Conservation (phyloP, 2,113 vertebrate species). For the Oryzias woworae region DNA sequence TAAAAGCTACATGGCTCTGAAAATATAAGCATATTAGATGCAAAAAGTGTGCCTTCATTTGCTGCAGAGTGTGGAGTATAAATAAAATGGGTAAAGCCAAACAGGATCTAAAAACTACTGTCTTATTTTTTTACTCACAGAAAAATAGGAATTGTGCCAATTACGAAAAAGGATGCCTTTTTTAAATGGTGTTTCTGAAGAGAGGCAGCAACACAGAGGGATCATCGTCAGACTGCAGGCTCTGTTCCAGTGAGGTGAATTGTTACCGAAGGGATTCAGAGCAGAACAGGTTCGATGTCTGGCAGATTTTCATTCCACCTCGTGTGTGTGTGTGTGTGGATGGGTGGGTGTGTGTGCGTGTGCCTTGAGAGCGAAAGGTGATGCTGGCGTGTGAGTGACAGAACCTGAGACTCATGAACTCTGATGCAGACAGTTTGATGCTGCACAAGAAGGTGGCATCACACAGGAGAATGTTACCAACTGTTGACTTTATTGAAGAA, state of each 20-base stretch:
- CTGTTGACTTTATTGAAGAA: neutral
- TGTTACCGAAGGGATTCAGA: conserved; percentile 24
- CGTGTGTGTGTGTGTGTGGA: neutral
- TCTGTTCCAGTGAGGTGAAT: conserved; percentile 40
- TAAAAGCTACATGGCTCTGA: conserved; percentile 7
- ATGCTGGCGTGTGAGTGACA: conserved; percentile 42
- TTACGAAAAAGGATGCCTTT: neutral
- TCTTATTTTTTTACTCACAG: neutral
- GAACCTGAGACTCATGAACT: conserved; percentile 45
- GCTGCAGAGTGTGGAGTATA: neutral
- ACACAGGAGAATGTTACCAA: neutral
- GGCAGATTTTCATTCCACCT: conserved; percentile 31
- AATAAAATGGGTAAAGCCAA: conserved; percentile 13
- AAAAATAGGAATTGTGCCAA: neutral
- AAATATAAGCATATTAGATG: conserved; percentile 26
- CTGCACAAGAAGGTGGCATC: conserved; percentile 1
- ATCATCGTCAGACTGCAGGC: conserved; percentile 1
- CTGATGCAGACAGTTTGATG: conserved; percentile 25
- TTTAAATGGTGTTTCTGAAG: neutral
- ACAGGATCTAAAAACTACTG: neutral
- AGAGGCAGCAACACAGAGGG: conserved; percentile 9
- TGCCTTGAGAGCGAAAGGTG: conserved; percentile 41
- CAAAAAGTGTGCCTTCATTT: conserved; percentile 11
- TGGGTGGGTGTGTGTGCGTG: neutral
- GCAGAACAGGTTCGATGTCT: conserved; percentile 29